Evolutionary conservation across 2,888 invertebrate genomes (phyloP), one percentile per base, ranked within the genome.

Genomic region (Drosophila leonis): DNA sequence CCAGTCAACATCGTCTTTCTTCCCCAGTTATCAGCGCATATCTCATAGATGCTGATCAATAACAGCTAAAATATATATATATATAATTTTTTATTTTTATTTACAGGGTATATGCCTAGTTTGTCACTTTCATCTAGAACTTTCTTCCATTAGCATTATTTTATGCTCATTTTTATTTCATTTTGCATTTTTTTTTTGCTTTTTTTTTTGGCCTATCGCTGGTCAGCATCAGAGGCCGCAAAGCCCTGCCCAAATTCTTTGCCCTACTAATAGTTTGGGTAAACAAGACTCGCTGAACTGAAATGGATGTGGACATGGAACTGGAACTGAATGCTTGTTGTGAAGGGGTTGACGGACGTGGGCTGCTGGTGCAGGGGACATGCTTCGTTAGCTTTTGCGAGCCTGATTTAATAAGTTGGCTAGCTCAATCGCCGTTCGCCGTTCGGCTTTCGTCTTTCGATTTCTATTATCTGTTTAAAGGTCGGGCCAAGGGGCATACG

Each of bases 151-250:
- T 49, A 49, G 49, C 18, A 49, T 42, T 31, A 56, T 90, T 92
- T 92, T 90, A 92, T 89, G 85, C 82, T 87, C 84, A 90, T 86
- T 90, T 90, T 88, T 86, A 88, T 86, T 88, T 78, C 75, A 82
- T 74, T 79, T 82, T 82, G 72, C 74, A 87, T 73, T 76, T 70
- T 18, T 35, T 39, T 24, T 20, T 12, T 8, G 7, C 10, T 6
- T 27, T 24, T 12, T 20, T 15, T 41, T 37, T n/a, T 20, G 59
- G 63, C 55, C 77, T 61, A 62, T 62, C 66, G 66, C 60, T 73
- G 78, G 78, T 79, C 78, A 78, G 51, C 65, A 63, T 51, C 65
- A 63, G 63, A 67, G 75, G 78, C 75, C 80, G 71, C 75, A 79
- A 70, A 66, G 63, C 35, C 59, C 52, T 31, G 33, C 49, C 65